Percentiles rank a stretch among this genome's conserved stretches.
These are phyloP conservation scores for Panagrolaimus sp. DNA, from an alignment of 1,140 invertebrate species.

Conservation along the genomic window DNA sequence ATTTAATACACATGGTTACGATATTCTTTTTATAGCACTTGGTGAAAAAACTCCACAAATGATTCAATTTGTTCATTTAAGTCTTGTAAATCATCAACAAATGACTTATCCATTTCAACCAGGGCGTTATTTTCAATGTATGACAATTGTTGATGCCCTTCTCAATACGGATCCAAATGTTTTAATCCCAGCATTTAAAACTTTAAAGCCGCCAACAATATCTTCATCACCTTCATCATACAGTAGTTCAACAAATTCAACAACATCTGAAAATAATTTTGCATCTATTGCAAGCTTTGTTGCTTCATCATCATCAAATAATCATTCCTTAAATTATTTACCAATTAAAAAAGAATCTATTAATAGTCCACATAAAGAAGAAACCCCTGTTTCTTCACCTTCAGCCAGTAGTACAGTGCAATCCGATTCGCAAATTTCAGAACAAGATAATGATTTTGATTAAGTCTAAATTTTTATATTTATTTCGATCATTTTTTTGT, in stretches of 20 bases:
- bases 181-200: not conserved
- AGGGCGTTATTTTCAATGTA: not conserved
- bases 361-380: not conserved
- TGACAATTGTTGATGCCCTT: not conserved
- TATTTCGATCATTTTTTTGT: no score
- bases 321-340: not conserved
- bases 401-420: not conserved
- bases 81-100: slow-evolving; percentile 4
- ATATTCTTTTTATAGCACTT: not conserved
- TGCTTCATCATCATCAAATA: not conserved
- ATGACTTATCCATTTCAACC: not conserved
- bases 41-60: slow-evolving; percentile 4
- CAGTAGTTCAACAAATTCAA: not conserved
- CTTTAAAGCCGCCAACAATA: not conserved
- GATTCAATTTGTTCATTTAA: slow-evolving; percentile 6
- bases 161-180: not conserved
- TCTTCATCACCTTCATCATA: not conserved
- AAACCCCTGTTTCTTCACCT: not conserved
- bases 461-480: no score
- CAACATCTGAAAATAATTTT: slow-evolving; percentile 8
- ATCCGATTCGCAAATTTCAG: slow-evolving; percentile 9
- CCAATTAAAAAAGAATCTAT: no score
- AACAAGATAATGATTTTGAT: no score
- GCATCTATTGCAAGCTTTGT: slow-evolving; percentile 3
- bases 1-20: not conserved